These are phyloP conservation scores for Masticophis lateralis DNA, from an alignment of 2,797 vertebrate species.

Conservation along the genomic window DNA sequence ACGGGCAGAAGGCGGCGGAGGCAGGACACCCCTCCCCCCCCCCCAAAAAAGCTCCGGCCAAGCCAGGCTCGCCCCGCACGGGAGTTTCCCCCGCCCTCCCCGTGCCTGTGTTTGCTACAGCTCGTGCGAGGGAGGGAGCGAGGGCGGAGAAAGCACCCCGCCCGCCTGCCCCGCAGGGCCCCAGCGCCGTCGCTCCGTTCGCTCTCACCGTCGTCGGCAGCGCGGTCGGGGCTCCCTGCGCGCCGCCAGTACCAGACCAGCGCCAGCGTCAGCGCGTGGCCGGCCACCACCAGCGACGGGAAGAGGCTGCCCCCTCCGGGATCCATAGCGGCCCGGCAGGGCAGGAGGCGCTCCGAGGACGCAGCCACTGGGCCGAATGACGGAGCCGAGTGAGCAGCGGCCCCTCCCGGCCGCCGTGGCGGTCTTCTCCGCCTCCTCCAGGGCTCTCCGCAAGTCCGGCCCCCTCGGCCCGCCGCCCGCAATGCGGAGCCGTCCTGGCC, in stretches of 20 bases:
- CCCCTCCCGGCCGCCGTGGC: background rate
- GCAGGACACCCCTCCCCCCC: background rate
- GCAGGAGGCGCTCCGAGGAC: background rate
- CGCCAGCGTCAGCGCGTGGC: constrained; percentile 10
- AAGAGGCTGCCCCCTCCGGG: background rate
- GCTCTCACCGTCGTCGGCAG: background rate
- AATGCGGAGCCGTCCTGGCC: background rate
- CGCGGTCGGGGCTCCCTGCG: background rate
- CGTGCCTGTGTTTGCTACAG: background rate
- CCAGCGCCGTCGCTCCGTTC: background rate
- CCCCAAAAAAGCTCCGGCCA: background rate
- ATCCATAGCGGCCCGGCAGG: background rate
- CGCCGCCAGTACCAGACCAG: constrained; percentile 15
- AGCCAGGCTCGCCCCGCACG: background rate
- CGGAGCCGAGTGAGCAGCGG: background rate
- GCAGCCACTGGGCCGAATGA: background rate
- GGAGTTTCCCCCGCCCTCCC: background rate
- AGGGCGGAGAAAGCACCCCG: too few species aligned
- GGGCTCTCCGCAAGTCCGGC: background rate
- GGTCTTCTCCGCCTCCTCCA: background rate
- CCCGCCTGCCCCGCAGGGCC: background rate
- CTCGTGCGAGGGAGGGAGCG: background rate
- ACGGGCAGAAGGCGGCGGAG: background rate
- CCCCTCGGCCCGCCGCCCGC: background rate
- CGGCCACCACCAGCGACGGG: constrained; percentile 17